Evolutionary conservation across 2,888 invertebrate species (phyloP).

Genomic region (Cantharis lateralis): DNA sequence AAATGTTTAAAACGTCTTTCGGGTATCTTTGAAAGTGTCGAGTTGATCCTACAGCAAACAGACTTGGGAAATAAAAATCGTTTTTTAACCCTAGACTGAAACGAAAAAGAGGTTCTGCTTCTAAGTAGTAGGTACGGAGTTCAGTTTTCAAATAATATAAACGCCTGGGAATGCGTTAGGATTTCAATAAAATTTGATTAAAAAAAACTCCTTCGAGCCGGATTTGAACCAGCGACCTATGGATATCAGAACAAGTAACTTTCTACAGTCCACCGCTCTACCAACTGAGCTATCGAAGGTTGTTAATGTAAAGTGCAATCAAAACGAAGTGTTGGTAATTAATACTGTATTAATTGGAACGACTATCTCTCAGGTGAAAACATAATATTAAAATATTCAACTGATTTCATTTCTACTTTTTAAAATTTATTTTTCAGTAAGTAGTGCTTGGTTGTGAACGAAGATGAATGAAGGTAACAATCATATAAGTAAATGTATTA

Average conservation of each 20-base stretch:
- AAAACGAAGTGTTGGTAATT: not conserved
- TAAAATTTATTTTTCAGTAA: not conserved
- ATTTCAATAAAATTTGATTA: no score
- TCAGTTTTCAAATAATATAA: no score
- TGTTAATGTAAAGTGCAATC: not conserved
- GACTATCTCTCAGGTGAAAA: no score
- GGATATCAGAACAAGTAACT: slow-evolving; percentile 54
- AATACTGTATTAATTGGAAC: not conserved
- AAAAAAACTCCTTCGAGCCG: slow-evolving; percentile 63
- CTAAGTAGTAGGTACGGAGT: not conserved
- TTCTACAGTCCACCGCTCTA: slow-evolving; percentile 54
- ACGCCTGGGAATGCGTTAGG: no score
- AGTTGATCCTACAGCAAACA: not conserved
- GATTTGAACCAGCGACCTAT: slow-evolving; percentile 73
- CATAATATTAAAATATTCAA: not conserved
- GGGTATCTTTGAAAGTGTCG: not conserved
- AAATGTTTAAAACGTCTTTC: not conserved
- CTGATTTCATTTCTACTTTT: not conserved
- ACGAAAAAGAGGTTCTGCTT: not conserved
- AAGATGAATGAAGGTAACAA: no score
- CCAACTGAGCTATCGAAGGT: slow-evolving; percentile 54
- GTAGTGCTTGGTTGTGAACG: not conserved
- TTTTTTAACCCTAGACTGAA: not conserved
- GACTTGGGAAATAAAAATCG: not conserved
- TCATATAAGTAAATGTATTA: not conserved